Evolutionary conservation across 2,888 invertebrate genomes (phyloP).

Genomic region (Macrophya annulata): DNA sequence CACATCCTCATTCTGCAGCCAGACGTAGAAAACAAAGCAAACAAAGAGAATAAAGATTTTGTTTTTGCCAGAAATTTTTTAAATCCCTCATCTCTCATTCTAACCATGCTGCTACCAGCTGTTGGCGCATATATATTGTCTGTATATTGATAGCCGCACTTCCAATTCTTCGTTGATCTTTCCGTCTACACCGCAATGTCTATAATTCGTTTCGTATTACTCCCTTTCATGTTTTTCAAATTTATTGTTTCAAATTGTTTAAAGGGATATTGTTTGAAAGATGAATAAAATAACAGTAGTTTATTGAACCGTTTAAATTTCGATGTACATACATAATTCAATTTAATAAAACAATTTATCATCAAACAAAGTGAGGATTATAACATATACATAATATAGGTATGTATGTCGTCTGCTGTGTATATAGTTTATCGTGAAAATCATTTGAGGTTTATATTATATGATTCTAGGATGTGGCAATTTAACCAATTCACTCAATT

Average conservation of each 20-base stretch:
- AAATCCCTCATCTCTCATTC: constrained; percentile 32
- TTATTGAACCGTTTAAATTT: background rate
- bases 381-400: too few relatives aligned
- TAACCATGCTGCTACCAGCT: constrained; percentile 37
- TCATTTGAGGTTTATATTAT: constrained; percentile 33
- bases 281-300: background rate
- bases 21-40: constrained; percentile 40
- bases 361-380: background rate
- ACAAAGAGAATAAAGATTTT: constrained; percentile 40
- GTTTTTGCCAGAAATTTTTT: constrained; percentile 36
- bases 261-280: background rate
- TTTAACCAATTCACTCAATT: constrained; percentile 74
- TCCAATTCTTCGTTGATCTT: constrained; percentile 2
- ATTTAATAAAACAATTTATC: background rate
- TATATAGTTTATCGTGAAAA: constrained; percentile 41
- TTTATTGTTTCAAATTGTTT: constrained; percentile 1
- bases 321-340: background rate
- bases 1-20: constrained; percentile 29
- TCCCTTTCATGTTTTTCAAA: background rate
- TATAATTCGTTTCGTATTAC: background rate
- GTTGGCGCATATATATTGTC: constrained; percentile 30
- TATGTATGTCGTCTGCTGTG: background rate
- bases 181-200: background rate
- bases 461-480: constrained; percentile 63
- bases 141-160: constrained; percentile 37